Conservation (phyloP, 2,113 vertebrate genomes). For the Neotoma lepida region DNA sequence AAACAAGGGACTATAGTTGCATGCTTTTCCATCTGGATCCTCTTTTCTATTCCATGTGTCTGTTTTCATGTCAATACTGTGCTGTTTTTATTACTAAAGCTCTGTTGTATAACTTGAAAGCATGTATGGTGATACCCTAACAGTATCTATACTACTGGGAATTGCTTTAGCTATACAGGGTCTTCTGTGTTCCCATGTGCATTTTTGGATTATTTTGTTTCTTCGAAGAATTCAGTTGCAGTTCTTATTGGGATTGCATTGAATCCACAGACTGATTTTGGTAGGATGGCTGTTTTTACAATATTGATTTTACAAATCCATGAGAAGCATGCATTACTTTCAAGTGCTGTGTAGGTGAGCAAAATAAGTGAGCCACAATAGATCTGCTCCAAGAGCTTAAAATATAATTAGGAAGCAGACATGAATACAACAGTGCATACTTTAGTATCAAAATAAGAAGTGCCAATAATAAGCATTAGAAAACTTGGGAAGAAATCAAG, state of each 20-base stretch:
- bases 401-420: slow-evolving; percentile 2
- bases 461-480: slow-evolving; percentile 34
- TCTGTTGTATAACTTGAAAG: neutral
- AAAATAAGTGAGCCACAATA: neutral
- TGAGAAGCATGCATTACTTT: neutral
- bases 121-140: neutral
- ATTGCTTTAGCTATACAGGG: neutral
- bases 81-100: neutral
- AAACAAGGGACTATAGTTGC: neutral
- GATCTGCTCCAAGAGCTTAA: neutral
- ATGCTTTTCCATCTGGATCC: neutral
- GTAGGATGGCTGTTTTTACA: neutral
- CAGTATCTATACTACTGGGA: neutral
- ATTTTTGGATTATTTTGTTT: neutral
- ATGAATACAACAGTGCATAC: neutral
- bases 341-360: neutral
- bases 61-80: neutral
- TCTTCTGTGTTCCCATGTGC: neutral
- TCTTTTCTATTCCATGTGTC: neutral
- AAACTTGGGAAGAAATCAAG: slow-evolving; percentile 38
- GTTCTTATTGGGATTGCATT: neutral
- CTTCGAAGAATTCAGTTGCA: neutral
- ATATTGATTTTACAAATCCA: neutral
- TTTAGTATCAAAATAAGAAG: neutral
- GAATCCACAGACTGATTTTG: neutral